Base-by-base conservation (phyloP, 2,888 invertebrate species). In the Lycia hirtaria region DNA sequence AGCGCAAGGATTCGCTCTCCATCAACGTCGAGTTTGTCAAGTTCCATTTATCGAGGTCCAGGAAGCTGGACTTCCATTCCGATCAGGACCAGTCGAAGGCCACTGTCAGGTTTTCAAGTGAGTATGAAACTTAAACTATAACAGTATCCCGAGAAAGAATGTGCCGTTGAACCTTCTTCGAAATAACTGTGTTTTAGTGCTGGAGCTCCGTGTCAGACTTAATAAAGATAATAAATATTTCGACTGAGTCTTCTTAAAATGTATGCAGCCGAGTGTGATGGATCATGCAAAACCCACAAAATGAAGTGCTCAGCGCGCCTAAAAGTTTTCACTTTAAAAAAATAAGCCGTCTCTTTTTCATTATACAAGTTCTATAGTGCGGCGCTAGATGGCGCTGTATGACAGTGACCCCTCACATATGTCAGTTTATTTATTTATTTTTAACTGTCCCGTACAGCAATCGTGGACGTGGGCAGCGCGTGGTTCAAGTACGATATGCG, bases 401-500 rank as follows among this genome's bases (percentile, higher is more conserved):
- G n/a, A n/a, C 28, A 7, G 0, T 35, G 15, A 3, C 19, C 22
- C n/a, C 4, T 15, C 7, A 15, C 7, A 33, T 12, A n/a, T 15
- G 15, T 2, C 6, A 4, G 15, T 38, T 38, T 2, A 30, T 30
- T n/a, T 30, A 1, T n/a, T n/a, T 9, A 17, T 10, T 15, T 0
- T 14, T 32, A 6, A 5, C 14, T 14, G 4, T 14, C 1, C 1
- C 32, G n/a, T 22, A 72, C 81, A 96, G 97, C 98, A 1, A 97
- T 98, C 67, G 96, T 98, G 73, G 98, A 98, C 88, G 97, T 98
- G 69, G 98, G 98, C 19, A 97, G 97, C 17, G 98, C 98, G 7
- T 97, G 97, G 19, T 99, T 99, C 87, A 98, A 99, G 81, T 99
- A 99, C 87, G 99, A 99, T 84, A 99, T 99, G 98, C 94, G 99